Conservation (phyloP, 2,797 vertebrate genomes). For the Sebastes hubbsi region DNA sequence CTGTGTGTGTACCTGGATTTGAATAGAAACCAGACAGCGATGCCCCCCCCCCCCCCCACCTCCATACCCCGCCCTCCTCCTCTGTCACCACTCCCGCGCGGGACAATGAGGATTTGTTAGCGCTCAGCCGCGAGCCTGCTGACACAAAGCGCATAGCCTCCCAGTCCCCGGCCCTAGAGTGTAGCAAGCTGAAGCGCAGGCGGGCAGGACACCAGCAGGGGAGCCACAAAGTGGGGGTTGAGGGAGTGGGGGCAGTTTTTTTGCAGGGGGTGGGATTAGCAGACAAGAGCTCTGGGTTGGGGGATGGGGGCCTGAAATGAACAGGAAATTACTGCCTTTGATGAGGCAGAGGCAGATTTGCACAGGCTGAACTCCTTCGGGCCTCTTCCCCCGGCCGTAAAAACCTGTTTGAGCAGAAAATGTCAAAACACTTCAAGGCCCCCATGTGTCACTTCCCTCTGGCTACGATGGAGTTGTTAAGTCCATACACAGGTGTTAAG, state of each 20-base stretch:
- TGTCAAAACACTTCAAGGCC: slow-evolving; percentile 64
- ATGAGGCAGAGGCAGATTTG: slow-evolving; percentile 88
- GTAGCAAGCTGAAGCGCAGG: slow-evolving; percentile 69
- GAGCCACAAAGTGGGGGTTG: slow-evolving; percentile 45
- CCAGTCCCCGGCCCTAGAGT: slow-evolving; percentile 58
- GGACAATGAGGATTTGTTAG: slow-evolving; percentile 98
- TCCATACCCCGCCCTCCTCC: slow-evolving; percentile 35
- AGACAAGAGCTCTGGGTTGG: slow-evolving; percentile 88
- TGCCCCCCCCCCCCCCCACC: slow-evolving; percentile 52
- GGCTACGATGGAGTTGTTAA: slow-evolving; percentile 51
- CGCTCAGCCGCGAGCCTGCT: slow-evolving; percentile 88
- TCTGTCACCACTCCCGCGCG: slow-evolving; percentile 86
- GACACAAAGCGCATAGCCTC: slow-evolving; percentile 88
- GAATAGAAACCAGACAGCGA: slow-evolving; percentile 98
- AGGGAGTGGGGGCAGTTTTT: slow-evolving; percentile 50
- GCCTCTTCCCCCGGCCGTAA: slow-evolving; percentile 35
- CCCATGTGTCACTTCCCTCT: slow-evolving; percentile 62
- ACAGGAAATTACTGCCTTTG: slow-evolving; percentile 98
- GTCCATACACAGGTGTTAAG: slow-evolving; percentile 64
- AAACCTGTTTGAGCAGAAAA: slow-evolving; percentile 69
- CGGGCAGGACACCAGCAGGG: slow-evolving; percentile 78
- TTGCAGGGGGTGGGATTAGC: slow-evolving; percentile 82
- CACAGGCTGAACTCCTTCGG: slow-evolving; percentile 79
- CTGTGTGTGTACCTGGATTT: slow-evolving; percentile 92
- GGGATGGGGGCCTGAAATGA: slow-evolving; percentile 83